Percentiles rank a stretch among this genome's conserved stretches.
phyloP scores from a whole-genome alignment of 2,797 vertebrate genomes.

The Psittacula derbiana region DNA sequence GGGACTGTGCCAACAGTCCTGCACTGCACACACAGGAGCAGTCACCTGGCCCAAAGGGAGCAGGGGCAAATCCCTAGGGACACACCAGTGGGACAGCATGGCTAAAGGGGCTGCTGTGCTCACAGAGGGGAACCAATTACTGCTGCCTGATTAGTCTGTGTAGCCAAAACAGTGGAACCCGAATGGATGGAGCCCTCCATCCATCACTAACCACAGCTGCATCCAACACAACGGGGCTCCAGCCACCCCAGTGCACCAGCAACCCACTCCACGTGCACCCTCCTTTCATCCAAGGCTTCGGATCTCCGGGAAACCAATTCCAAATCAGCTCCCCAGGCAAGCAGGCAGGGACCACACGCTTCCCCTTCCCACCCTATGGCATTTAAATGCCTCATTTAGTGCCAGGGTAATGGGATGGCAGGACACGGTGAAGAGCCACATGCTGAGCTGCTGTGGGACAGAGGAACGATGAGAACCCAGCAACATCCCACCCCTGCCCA shows the following conservation, averaged over 20 bases:
- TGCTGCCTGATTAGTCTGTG: background rate
- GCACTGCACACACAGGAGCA: background rate
- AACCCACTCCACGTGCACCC: background rate
- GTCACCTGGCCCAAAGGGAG: background rate
- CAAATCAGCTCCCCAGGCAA: background rate
- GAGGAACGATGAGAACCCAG: background rate
- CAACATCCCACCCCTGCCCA: background rate
- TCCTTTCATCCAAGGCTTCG: background rate
- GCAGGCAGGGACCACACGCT: background rate
- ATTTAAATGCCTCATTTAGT: background rate
- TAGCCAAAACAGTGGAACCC: background rate
- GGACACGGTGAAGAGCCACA: background rate
- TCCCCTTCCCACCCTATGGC: background rate
- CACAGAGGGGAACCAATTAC: background rate
- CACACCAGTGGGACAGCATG: background rate
- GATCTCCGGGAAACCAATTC: background rate
- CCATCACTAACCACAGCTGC: accelerated
- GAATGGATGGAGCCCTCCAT: background rate
- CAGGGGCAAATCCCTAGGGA: background rate
- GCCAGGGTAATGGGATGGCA: background rate
- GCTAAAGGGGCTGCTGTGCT: background rate
- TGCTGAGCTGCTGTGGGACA: background rate
- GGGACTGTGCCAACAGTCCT: background rate
- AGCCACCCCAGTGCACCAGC: background rate
- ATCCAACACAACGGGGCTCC: background rate